phyloP scores from a whole-genome alignment of 2,113 vertebrate species.

The Pseudopodoces humilis region DNA sequence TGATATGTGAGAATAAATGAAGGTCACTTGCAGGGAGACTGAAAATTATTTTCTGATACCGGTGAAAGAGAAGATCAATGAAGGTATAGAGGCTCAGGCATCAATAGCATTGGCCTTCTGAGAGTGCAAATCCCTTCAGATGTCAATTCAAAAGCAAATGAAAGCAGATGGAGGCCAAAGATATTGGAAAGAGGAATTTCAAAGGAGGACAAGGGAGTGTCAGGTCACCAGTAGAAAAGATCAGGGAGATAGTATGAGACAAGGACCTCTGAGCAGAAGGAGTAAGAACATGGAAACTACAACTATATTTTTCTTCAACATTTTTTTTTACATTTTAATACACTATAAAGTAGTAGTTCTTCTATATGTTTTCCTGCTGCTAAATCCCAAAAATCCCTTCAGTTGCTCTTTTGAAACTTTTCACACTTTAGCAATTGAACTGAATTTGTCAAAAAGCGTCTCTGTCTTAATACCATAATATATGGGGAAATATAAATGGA shows the following conservation, averaged over 20 bases:
- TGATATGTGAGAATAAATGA: not conserved
- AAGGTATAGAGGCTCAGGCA: not conserved
- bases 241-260: not conserved
- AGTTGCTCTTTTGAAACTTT: not conserved
- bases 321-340: not conserved
- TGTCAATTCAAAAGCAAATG: slow-evolving; percentile 7
- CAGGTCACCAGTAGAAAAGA: not conserved
- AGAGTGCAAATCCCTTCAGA: not conserved
- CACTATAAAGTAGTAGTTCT: not conserved
- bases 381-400: not conserved
- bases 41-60: not conserved
- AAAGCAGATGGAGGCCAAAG: not conserved
- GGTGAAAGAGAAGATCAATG: not conserved
- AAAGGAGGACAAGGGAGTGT: not conserved
- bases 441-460: not conserved
- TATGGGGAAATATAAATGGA: not conserved
- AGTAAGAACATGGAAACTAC: not conserved
- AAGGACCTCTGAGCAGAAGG: not conserved
- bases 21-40: not conserved
- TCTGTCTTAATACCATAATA: not conserved
- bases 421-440: not conserved
- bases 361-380: not conserved
- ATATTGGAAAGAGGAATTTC: slow-evolving; percentile 4
- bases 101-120: not conserved
- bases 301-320: not conserved